Evolutionary conservation across 2,888 invertebrate genomes (phyloP), one percentile per base, ranked within the genome.

Genomic region (Orthosia cruda): DNA sequence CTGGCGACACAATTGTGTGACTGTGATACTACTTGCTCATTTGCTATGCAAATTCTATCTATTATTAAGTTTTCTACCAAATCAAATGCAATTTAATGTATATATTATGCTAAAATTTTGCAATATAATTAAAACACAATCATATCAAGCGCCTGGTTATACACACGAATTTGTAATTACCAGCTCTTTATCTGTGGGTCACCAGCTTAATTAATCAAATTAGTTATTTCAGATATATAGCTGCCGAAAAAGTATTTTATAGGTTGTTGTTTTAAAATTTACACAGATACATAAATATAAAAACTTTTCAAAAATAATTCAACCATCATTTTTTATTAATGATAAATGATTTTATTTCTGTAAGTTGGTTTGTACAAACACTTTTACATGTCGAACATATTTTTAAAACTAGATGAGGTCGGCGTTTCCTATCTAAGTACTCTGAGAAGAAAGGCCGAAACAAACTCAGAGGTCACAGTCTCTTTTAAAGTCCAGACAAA

Each of bases 11-110:
- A 26, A 12, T 45, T 66, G 32, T 70, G 0, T 32, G 5, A 55
- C 15, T 68, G 20, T 55, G 15, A 52, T n/a, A n/a, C 11, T 45
- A 62, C 5, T 9, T 63, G 15, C 20, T 52, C 2, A 16, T 40
- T 45, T 45, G 16, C 52, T 26, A 18, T 4, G 20, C 47, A 3
- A 23, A 40, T 40, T 4, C 4, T 40, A 57, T 15, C 40, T 59
- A 49, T 32, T 50, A 50, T 40, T 45, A 23, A 3, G 11, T 70
- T 55, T 45, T 47, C 12, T 65, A 45, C 20, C 20, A 23, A 52
- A 47, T 40, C 54, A 18, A n/a, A 32, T 68, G 54, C 54, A 23
- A 72, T 63, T 63, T n/a, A 23, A 63, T 81, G 23, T 26, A 71
- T 71, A 49, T 16, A 32, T 18, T 49, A 18, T 69, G 23, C 45